phyloP scores from a whole-genome alignment of 2,113 vertebrate genomes.

The Abramis brama region DNA sequence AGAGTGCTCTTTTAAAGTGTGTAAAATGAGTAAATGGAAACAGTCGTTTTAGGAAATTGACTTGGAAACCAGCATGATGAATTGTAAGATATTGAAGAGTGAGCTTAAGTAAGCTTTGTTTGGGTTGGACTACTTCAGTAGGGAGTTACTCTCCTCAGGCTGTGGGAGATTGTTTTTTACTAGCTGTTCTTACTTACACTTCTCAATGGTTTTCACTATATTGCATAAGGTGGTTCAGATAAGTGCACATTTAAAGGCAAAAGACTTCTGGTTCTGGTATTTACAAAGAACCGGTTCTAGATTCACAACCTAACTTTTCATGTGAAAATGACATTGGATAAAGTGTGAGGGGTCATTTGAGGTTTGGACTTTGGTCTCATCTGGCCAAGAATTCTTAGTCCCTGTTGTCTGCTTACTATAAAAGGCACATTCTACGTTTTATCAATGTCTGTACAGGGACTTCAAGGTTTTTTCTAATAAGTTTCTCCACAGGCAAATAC shows the following conservation, averaged over 20 bases:
- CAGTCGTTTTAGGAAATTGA: constrained; percentile 44
- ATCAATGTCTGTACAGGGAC: constrained; percentile 44
- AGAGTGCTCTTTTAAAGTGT: background rate
- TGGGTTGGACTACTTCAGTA: constrained; percentile 63
- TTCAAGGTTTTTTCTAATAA: constrained; percentile 49
- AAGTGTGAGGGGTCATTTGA: constrained; percentile 4
- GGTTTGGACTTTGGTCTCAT: constrained; percentile 16
- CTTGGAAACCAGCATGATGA: constrained; percentile 45
- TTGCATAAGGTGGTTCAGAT: constrained; percentile 61
- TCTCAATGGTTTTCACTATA: constrained; percentile 74
- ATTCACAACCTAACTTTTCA: background rate
- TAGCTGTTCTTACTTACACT: constrained; percentile 77
- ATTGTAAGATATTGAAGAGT: constrained; percentile 58
- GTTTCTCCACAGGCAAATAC: constrained; percentile 40
- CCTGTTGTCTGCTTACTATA: constrained; percentile 46
- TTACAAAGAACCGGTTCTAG: background rate
- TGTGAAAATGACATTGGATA: background rate
- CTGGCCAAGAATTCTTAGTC: constrained; percentile 18
- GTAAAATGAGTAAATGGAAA: constrained; percentile 24
- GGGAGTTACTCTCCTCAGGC: constrained; percentile 69
- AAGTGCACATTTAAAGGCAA: constrained; percentile 59
- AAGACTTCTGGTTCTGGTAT: constrained; percentile 11
- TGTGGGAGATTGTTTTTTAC: constrained; percentile 67
- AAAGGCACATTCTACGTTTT: constrained; percentile 34
- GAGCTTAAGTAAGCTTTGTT: constrained; percentile 67